Evolutionary conservation across 2,113 vertebrate genomes (phyloP), one percentile per base, ranked within the genome.

Genomic region (Ramphastos sulfuratus): DNA sequence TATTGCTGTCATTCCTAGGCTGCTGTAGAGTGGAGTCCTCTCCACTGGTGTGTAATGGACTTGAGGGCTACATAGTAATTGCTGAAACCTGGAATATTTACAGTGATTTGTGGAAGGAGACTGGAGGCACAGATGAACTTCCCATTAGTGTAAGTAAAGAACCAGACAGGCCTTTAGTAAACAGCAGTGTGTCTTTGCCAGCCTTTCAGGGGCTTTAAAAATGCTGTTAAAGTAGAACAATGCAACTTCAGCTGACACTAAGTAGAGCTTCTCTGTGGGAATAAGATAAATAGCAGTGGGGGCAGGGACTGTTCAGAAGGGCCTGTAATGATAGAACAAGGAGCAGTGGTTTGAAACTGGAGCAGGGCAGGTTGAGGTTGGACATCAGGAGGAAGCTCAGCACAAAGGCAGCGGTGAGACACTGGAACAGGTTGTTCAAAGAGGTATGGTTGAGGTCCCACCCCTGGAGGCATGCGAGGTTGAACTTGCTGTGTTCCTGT

Each of bases 161-260:
- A 91, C 60, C 56, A 92, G 61, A 64, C 58, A 73, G 7, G 50
- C 54, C 33, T 94, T 85, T 83, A 87, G 69, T 69, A 69, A 90
- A 48, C 33, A n/a, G 58, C 70, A 93, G 75, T 46, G 44, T 67
- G 20, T 69, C 54, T 88, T 93, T 90, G 15, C 59, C 10, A 88
- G 61, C 50, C 69, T 92, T 94, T 92, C 81, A 90, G n/a, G 61
- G 74, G 18, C 15, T 37, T 83, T 18, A 85, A 92, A 85, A 84
- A 33, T 37, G 50, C 35, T 86, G 65, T 92, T 96, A 50, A 91
- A 81, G 33, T 58, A 88, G 79, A 94, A 88, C 79, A 94, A 78
- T 94, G 79, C 21, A 69, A 81, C 24, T 93, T 82, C 71, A 86
- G 37, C 65, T 73, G 66, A 67, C 24, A 10, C 74, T 81, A 87